phyloP scores from a whole-genome alignment of 2,113 vertebrate species.

The Oenanthe melanoleuca region DNA sequence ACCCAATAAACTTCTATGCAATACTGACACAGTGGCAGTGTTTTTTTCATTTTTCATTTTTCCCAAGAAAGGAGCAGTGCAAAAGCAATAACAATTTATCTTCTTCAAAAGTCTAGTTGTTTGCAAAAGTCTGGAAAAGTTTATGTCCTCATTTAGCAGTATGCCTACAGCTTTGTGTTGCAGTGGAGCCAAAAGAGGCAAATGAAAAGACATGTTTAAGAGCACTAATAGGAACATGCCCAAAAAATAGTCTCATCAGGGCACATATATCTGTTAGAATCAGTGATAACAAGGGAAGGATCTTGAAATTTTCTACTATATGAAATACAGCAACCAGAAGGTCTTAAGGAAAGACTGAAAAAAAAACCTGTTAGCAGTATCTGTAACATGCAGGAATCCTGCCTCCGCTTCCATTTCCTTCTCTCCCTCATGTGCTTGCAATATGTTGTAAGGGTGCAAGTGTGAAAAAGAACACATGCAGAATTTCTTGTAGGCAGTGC shows the following conservation, averaged over 20 bases:
- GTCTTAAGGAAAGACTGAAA: neutral
- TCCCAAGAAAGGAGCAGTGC: constrained; percentile 12
- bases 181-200: neutral
- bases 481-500: neutral
- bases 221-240: neutral
- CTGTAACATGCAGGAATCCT: neutral
- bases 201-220: neutral
- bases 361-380: neutral
- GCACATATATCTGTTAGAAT: neutral
- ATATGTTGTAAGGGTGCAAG: constrained; percentile 10
- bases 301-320: constrained; percentile 3
- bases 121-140: constrained; percentile 21
- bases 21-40: neutral
- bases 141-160: constrained; percentile 15
- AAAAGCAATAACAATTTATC: constrained; percentile 50
- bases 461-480: neutral
- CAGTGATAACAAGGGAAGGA: constrained; percentile 7
- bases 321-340: constrained; percentile 11
- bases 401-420: neutral
- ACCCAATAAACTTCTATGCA: neutral
- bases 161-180: neutral
- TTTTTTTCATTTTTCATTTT: neutral
- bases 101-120: constrained; percentile 10
- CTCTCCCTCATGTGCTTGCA: neutral
- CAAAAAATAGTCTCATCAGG: neutral